phyloP scores from a whole-genome alignment of 2,797 vertebrate species.

The Alcedo quadribrachys region DNA sequence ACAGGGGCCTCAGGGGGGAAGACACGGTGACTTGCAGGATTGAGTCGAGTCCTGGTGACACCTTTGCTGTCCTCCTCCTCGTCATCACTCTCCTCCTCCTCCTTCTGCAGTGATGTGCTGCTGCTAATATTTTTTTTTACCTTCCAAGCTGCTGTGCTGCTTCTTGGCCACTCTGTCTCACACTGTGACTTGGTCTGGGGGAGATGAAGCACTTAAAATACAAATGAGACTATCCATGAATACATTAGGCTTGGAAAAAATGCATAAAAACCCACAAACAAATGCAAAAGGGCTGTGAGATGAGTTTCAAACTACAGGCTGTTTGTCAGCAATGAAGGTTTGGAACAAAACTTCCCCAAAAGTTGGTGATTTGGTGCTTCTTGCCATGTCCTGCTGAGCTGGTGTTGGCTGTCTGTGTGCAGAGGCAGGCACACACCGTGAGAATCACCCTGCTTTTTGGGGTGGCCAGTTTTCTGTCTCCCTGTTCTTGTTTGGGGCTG shows the following conservation, averaged over 20 bases:
- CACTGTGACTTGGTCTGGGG: not conserved
- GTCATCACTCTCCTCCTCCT: not conserved
- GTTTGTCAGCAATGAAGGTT: not conserved
- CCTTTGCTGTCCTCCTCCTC: not conserved
- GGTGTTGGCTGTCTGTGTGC: not conserved
- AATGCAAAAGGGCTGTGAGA: not conserved
- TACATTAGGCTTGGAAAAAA: not conserved
- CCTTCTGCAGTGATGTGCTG: not conserved
- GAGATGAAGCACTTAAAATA: not conserved
- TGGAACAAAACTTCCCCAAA: not conserved
- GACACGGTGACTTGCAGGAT: not conserved
- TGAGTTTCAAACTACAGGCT: not conserved
- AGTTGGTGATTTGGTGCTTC: rapidly evolving
- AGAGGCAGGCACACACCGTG: not conserved
- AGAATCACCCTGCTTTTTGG: not conserved
- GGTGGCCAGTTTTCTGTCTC: not conserved
- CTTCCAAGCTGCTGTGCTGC: not conserved
- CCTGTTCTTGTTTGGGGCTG: rapidly evolving
- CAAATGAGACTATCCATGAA: not conserved
- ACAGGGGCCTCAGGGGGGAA: not conserved
- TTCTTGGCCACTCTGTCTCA: not conserved
- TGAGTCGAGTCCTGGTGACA: not conserved
- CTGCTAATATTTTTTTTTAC: not conserved
- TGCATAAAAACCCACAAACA: not conserved
- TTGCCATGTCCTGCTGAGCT: not conserved